These are phyloP conservation scores for Dione vanillae DNA, from an alignment of 2,888 invertebrate genomes.

Conservation along the genomic window DNA sequence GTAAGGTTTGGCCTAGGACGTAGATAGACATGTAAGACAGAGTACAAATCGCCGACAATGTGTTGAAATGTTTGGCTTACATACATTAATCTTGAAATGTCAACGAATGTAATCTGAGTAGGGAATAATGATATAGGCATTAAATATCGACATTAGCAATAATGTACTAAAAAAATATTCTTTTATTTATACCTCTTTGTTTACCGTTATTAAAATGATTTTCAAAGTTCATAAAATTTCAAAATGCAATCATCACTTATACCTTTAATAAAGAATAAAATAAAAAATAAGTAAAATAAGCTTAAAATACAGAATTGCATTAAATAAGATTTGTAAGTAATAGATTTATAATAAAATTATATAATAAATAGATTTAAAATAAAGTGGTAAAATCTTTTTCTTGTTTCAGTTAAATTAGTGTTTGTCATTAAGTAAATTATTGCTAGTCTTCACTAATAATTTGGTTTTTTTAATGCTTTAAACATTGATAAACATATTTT, in stretches of 20 bases:
- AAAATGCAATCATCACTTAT: too few relatives aligned
- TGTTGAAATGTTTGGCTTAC: slow-evolving; percentile 81
- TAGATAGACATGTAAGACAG: slow-evolving; percentile 83
- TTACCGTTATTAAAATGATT: background rate
- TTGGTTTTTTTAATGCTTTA: too few relatives aligned
- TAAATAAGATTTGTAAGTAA: too few relatives aligned
- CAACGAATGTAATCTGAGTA: slow-evolving; percentile 86
- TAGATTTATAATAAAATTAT: too few relatives aligned
- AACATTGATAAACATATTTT: too few relatives aligned
- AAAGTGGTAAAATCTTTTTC: too few relatives aligned
- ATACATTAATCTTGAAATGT: slow-evolving; percentile 82
- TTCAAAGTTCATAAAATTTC: too few relatives aligned
- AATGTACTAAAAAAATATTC: slow-evolving; percentile 68
- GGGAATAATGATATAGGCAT: slow-evolving; percentile 82
- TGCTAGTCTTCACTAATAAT: too few relatives aligned
- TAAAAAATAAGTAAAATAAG: too few relatives aligned
- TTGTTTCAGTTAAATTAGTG: too few relatives aligned
- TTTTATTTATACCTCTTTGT: slow-evolving; percentile 50
- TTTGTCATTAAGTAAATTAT: too few relatives aligned
- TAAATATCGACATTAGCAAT: slow-evolving; percentile 85
- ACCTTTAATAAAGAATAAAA: background rate
- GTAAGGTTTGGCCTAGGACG: slow-evolving; percentile 85
- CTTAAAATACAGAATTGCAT: background rate
- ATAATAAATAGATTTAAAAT: too few relatives aligned
- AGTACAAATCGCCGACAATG: slow-evolving; percentile 82